Base-by-base conservation (phyloP, 1,140 invertebrate species). In the Apis dorsata region DNA sequence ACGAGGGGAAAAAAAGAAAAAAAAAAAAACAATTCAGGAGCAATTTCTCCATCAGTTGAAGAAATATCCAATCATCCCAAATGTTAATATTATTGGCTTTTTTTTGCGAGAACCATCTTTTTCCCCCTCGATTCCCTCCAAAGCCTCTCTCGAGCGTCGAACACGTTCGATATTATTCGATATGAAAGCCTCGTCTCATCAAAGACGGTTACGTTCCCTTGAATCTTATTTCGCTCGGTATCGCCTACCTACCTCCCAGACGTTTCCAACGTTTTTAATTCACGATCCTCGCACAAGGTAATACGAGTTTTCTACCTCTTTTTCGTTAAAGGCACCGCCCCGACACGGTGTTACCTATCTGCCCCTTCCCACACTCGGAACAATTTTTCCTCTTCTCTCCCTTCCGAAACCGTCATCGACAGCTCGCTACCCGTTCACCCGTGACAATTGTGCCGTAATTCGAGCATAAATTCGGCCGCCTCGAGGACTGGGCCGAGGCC, bases 401-500 rank as follows among this genome's bases (percentile, higher is more conserved):
- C 55, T 12, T 10, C 63, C 34, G 21, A 21, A 57, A 44, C n/a
- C 28, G 63, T 65, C 28, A 65, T 65, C 63, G 70, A 53, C 69
- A 57, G n/a, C 17, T 21, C 70, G n/a, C 49, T 12, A 24, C 13
- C 53, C 19, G 65, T 83, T 70, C 44, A 44, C 34, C 65, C 59
- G 44, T 53, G 83, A 63, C 65, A 73, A 75, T 84, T 74, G 66
- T 55, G n/a, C 49, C 55, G 70, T 63, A 85, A 82, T 85, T 85
- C 79, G 70, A 57, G 74, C 62, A 86, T 86, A 86, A 85, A 87
- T 82, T 75, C 83, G 7, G 24, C 59, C 10, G 63, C 60, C 75
- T 51, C 49, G 70, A 74, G 63, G 53, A 71, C 70, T 76, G 74
- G 68, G 71, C 28, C 72, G 69, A 76, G 77, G 76, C 84, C 83